phyloP scores from a whole-genome alignment of 2,797 vertebrate genomes.

The Macroramphosus scolopax region DNA sequence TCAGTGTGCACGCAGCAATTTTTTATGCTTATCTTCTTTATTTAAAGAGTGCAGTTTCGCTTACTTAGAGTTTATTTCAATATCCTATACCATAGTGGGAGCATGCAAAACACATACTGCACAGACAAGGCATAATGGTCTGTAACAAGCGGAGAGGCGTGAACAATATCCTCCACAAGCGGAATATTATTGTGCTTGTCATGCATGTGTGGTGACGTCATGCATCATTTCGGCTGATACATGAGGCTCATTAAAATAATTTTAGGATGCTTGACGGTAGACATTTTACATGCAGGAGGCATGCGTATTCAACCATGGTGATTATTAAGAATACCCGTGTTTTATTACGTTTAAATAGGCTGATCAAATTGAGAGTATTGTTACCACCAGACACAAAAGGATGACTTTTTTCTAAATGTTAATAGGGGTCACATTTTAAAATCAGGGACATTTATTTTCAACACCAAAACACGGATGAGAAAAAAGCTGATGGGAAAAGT shows the following conservation, averaged over 20 bases:
- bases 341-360: conserved; percentile 18
- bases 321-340: conserved; percentile 18
- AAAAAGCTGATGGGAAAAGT: conserved; percentile 17
- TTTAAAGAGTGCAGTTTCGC: conserved; percentile 6
- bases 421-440: conserved; percentile 56
- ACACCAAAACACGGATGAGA: conserved; percentile 8
- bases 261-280: conserved; percentile 11
- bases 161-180: conserved; percentile 41
- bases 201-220: conserved; percentile 31
- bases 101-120: conserved; percentile 11
- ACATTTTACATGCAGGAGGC: conserved; percentile 20
- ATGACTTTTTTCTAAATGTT: conserved; percentile 25
- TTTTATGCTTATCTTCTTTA: conserved; percentile 8
- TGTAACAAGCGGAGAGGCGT: conserved; percentile 30
- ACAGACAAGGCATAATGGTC: conserved; percentile 41
- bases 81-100: conserved; percentile 10
- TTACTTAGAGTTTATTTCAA: conserved; percentile 23
- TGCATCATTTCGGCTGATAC: conserved; percentile 51
- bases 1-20: neutral
- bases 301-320: conserved; percentile 9
- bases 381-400: conserved; percentile 10
- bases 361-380: too few species aligned
- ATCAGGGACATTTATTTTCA: conserved; percentile 24
- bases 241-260: conserved; percentile 38
- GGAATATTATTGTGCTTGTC: conserved; percentile 37